These are phyloP conservation scores for Ceratosolen fusciceps DNA, from an alignment of 1,140 invertebrate genomes.

Conservation along the genomic window DNA sequence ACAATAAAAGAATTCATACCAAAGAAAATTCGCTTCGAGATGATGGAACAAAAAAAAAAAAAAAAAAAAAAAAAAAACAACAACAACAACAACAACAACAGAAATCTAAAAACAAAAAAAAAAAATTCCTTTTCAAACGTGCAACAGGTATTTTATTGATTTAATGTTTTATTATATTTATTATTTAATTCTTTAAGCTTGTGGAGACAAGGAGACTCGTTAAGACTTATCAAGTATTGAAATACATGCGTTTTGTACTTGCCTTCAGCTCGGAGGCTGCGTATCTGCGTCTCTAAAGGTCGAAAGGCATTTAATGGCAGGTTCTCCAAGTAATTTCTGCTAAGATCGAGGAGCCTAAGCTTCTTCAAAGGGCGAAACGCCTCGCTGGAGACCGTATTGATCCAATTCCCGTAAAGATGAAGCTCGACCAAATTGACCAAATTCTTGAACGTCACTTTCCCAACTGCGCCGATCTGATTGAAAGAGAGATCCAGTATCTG, in stretches of 20 bases:
- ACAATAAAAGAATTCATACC: no score
- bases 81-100: no score
- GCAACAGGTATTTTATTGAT: background rate
- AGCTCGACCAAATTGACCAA: slow-evolving; percentile 82
- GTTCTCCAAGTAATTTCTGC: slow-evolving; percentile 86
- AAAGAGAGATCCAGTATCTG: slow-evolving; percentile 86
- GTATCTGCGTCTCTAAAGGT: slow-evolving; percentile 85
- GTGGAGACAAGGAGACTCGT: no score
- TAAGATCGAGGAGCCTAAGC: slow-evolving; percentile 84
- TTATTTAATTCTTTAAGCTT: no score
- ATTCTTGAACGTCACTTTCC: slow-evolving; percentile 82
- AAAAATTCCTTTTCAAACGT: background rate
- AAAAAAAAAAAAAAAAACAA: no score
- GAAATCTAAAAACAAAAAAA: background rate
- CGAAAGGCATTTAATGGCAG: slow-evolving; percentile 83
- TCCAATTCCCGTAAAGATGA: slow-evolving; percentile 86
- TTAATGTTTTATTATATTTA: no score
- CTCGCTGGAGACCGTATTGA: slow-evolving; percentile 83
- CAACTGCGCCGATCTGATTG: slow-evolving; percentile 85
- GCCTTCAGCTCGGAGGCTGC: slow-evolving; percentile 84
- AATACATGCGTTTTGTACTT: slow-evolving; percentile 60
- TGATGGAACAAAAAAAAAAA: no score
- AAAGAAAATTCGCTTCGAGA: background rate
- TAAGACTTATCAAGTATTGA: no score
- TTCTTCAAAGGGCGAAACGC: slow-evolving; percentile 86